Evolutionary conservation across 30 jellyfish, hydroid and myxozoan genomes (phyloP).

Genomic region (Clytia hemisphaerica): DNA sequence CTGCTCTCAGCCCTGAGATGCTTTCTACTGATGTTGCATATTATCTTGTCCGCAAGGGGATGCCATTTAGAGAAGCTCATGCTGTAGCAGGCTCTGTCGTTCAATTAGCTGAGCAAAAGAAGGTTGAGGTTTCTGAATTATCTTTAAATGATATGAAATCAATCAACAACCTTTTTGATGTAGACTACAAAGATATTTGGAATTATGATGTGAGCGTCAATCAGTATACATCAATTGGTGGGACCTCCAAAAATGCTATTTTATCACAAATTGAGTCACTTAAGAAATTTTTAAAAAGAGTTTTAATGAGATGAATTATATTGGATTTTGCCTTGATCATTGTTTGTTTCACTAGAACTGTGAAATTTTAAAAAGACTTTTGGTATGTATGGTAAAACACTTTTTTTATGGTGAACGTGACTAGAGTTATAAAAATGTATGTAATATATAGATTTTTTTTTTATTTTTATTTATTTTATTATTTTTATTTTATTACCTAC

Average conservation of each 20-base stretch:
- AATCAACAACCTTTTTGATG: constrained; percentile 36
- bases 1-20: constrained; percentile 68
- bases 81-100: constrained; percentile 58
- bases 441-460: too few species aligned
- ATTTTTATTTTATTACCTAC: too few species aligned
- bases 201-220: constrained; percentile 64
- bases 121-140: constrained; percentile 21
- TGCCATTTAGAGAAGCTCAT: constrained; percentile 84
- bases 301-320: too few species aligned
- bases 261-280: constrained; percentile 40
- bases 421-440: too few species aligned
- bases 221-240: constrained; percentile 81
- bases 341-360: too few species aligned
- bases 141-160: constrained; percentile 42
- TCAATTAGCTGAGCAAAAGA: constrained; percentile 53
- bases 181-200: constrained; percentile 52
- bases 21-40: constrained; percentile 72
- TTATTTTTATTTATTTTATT: too few species aligned
- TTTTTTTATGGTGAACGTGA: too few species aligned
- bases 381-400: too few species aligned
- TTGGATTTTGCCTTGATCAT: too few species aligned
- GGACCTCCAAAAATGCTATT: constrained; percentile 60
- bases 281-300: too few species aligned
- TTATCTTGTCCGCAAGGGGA: constrained; percentile 54
- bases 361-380: too few species aligned